Percentiles rank a stretch among this genome's conserved stretches.
Evolutionary conservation across 2,797 vertebrate species (phyloP).

Genomic region (Toxotes lorentzi): DNA sequence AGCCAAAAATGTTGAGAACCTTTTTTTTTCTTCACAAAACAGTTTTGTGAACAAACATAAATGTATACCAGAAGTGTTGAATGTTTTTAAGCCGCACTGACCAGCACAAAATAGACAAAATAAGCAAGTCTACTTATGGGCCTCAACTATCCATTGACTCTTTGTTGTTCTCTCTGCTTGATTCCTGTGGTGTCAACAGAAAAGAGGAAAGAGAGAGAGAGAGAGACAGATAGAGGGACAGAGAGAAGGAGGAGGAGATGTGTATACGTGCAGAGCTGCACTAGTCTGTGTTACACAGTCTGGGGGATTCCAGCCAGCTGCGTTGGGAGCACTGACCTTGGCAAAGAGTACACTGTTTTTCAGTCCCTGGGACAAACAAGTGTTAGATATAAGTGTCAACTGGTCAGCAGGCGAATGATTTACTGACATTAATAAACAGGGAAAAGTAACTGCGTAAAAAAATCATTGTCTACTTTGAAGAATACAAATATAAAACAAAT

Average conservation of each 20-base stretch:
- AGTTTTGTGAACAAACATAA: not conserved
- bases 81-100: not conserved
- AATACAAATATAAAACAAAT: not conserved
- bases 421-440: conserved; percentile 35
- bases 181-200: conserved; percentile 68
- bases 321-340: conserved; percentile 80
- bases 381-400: conserved; percentile 61
- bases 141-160: conserved; percentile 48
- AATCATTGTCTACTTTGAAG: not conserved
- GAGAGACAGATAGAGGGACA: conserved; percentile 26
- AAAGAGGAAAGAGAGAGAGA: conserved; percentile 63
- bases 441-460: conserved; percentile 16
- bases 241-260: conserved; percentile 57
- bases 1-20: too few species aligned
- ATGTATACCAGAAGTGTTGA: not conserved
- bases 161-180: conserved; percentile 43
- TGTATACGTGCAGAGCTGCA: conserved; percentile 79
- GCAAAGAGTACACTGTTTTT: conserved; percentile 73
- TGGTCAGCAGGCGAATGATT: conserved; percentile 53
- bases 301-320: conserved; percentile 83
- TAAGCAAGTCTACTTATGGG: conserved; percentile 12
- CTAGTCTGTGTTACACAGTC: conserved; percentile 72
- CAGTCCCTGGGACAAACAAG: conserved; percentile 69
- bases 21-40: not conserved
- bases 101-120: conserved; percentile 8